phyloP scores from a whole-genome alignment of 2,888 invertebrate genomes.

The Leucania comma region DNA sequence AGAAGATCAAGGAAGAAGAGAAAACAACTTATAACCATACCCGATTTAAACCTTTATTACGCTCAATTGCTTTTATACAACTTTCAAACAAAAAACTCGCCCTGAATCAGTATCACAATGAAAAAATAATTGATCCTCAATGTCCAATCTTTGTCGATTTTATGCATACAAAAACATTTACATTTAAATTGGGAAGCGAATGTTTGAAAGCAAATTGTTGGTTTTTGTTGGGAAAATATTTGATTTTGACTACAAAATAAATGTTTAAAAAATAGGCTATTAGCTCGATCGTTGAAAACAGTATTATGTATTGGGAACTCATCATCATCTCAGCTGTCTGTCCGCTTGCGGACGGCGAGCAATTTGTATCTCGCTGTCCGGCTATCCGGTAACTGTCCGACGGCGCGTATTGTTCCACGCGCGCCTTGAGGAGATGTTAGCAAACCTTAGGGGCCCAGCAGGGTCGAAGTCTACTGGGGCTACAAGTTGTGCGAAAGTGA shows the following conservation, averaged over 20 bases:
- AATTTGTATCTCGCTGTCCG: too few relatives aligned
- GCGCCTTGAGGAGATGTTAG: too few relatives aligned
- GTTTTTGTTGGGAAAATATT: slow-evolving; percentile 38
- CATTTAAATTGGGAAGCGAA: slow-evolving; percentile 77
- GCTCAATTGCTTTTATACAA: slow-evolving; percentile 22
- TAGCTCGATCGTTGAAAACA: not conserved
- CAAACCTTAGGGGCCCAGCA: too few relatives aligned
- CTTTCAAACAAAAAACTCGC: slow-evolving; percentile 29
- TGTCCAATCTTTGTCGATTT: slow-evolving; percentile 68
- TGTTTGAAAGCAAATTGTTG: slow-evolving; percentile 60
- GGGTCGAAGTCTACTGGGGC: too few relatives aligned
- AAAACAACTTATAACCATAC: not conserved
- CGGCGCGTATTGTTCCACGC: too few relatives aligned
- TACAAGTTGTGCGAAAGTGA: too few relatives aligned
- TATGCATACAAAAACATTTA: slow-evolving; percentile 76
- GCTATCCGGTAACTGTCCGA: too few relatives aligned
- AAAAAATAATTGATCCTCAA: slow-evolving; percentile 57
- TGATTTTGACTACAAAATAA: slow-evolving; percentile 3
- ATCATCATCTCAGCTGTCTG: too few relatives aligned
- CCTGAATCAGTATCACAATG: slow-evolving; percentile 53
- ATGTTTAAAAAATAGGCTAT: not conserved
- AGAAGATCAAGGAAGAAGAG: not conserved
- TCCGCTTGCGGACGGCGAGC: too few relatives aligned
- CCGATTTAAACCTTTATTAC: slow-evolving; percentile 12
- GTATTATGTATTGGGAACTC: not conserved